Evolutionary conservation across 1,140 invertebrate species (phyloP), one percentile per base, ranked within the genome.

Genomic region (Rhopalosiphum maidis): DNA sequence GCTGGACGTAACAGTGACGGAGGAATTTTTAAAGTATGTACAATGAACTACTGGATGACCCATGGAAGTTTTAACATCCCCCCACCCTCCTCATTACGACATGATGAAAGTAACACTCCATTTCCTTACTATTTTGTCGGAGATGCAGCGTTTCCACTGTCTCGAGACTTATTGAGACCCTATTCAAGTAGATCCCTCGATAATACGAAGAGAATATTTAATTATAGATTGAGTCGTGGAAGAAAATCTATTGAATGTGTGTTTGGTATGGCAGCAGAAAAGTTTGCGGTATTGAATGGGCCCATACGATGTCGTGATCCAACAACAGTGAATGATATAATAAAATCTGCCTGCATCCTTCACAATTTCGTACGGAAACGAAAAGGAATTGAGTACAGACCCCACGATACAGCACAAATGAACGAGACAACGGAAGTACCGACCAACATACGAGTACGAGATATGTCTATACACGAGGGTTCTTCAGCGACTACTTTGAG

Each of bases 101-200:
- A 93, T 83, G 93, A 94, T 94, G 82, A 86, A 60, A 94, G 83
- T 37, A 90, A 87, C 22, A 89, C 85, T 54, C n/a, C 94, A 22
- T 51, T 93, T 30, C 90, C 93, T 46, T 94, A 93, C 51, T 85
- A 51, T 18, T 89, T 94, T 35, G 60, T 93, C 23, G 95, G 95
- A 43, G 95, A 96, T 94, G 95, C 95, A 93, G 95, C 95, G 21
- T 96, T 96, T 94, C 94, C 94, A 15, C 90, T 96, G 43, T 94
- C 94, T 86, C 55, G 94, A 86, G 94, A 94, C 60, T 94, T 95
- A 93, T 94, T 95, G 94, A 94, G 94, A 85, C 95, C 95, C 30
- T 94, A 86, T 90, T 91, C 54, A 54, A 93, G 94, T 4, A 93
- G 54, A 60, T 25, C 90, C 37, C 46, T 94, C 37, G 77, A 83